Percentiles rank a stretch among this genome's conserved stretches.
Conservation (phyloP, 2,113 vertebrate species). For the Lampris incognitus region DNA sequence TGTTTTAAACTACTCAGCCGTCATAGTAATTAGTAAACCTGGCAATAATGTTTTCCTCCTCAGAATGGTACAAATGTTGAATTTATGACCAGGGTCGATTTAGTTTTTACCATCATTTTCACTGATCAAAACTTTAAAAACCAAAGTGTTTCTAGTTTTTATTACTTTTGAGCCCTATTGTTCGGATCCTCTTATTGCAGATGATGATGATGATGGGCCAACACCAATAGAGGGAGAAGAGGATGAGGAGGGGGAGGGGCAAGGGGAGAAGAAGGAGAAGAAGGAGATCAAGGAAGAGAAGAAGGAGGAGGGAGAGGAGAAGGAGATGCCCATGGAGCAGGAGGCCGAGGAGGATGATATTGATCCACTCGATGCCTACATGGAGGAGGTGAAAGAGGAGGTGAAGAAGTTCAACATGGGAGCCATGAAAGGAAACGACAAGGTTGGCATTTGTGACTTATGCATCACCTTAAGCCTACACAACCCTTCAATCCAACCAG, state of each 20-base stretch:
- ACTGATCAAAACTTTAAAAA: too few species aligned
- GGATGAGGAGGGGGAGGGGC: constrained; percentile 90
- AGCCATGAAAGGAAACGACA: constrained; percentile 92
- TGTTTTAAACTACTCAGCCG: too few species aligned
- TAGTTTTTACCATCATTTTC: too few species aligned
- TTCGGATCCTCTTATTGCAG: constrained; percentile 51
- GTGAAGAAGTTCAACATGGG: constrained; percentile 99
- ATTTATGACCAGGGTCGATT: too few species aligned
- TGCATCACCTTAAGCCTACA: too few species aligned
- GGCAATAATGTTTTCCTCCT: too few species aligned
- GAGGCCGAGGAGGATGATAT: constrained; percentile 85
- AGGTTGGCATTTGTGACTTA: constrained; percentile 78
- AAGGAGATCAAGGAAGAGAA: constrained; percentile 86
- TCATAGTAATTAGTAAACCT: too few species aligned
- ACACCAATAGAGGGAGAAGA: constrained; percentile 82
- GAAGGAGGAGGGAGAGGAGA: constrained; percentile 85
- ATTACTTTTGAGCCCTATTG: not conserved
- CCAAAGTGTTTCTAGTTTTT: too few species aligned
- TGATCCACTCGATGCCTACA: constrained; percentile 96
- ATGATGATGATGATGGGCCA: constrained; percentile 80
- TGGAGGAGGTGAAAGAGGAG: constrained; percentile 99
- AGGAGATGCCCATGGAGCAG: constrained; percentile 82
- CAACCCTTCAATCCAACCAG: not conserved
- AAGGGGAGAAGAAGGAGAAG: constrained; percentile 85
- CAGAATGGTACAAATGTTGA: too few species aligned